Conservation (phyloP, 2,888 invertebrate genomes). For the Melipona beecheii region DNA sequence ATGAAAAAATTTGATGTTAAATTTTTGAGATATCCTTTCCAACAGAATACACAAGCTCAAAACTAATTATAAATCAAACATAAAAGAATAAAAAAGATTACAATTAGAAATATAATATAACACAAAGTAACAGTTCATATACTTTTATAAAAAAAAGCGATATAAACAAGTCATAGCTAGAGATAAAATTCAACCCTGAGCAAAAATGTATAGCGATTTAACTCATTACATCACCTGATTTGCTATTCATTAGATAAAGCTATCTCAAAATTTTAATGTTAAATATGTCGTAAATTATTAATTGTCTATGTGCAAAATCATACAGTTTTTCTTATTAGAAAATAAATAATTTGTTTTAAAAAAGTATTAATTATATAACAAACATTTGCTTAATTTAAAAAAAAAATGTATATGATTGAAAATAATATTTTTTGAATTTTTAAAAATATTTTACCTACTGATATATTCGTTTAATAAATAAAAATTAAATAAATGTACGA, state of each 20-base stretch:
- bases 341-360: background rate
- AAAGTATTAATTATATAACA: background rate
- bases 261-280: background rate
- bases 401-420: background rate
- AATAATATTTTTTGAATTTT: conserved; percentile 1
- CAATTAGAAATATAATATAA: background rate
- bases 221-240: background rate
- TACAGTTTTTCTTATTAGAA: background rate
- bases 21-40: background rate
- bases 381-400: background rate
- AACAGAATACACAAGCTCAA: background rate
- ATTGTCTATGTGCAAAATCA: no score
- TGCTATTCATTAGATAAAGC: background rate
- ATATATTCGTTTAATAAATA: conserved; percentile 23
- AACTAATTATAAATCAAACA: background rate
- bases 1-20: background rate
- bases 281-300: background rate
- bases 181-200: background rate
- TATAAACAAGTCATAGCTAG: background rate
- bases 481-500: conserved; percentile 20
- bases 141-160: background rate
- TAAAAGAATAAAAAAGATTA: no score
- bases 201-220: background rate
- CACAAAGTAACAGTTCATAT: no score
- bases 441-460: background rate